phyloP scores from a whole-genome alignment of 2,113 vertebrate genomes.

The Muscicapa adusta region DNA sequence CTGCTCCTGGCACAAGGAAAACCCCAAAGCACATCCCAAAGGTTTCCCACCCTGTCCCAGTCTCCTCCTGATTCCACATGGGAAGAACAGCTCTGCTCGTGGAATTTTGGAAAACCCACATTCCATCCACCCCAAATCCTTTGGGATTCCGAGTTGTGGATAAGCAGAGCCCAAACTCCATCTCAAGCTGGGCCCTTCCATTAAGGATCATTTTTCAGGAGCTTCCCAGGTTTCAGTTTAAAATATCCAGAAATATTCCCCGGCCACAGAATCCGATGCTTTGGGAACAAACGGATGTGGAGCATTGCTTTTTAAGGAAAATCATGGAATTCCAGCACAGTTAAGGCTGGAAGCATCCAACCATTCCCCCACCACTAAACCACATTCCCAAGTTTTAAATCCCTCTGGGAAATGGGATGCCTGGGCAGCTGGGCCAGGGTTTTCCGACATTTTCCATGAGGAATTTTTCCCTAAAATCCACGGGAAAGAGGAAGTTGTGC shows the following conservation, averaged over 20 bases:
- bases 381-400: neutral
- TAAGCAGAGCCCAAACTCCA: neutral
- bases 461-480: neutral
- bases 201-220: no score
- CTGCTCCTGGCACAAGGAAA: neutral
- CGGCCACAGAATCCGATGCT: rapidly evolving
- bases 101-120: neutral
- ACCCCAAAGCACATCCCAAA: neutral
- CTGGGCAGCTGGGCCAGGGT: no score
- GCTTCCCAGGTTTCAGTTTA: neutral
- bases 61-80: neutral
- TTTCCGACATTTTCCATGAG: neutral
- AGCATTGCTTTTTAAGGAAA: rapidly evolving
- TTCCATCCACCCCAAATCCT: neutral
- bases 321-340: neutral
- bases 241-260: neutral
- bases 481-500: neutral
- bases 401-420: neutral
- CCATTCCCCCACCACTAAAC: neutral
- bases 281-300: rapidly evolving
- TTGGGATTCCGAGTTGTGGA: neutral
- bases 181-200: neutral
- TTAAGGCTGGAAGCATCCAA: neutral
- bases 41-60: neutral
- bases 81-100: neutral